A percentile compares a stretch with the other conserved stretches of the same genome.
Conservation (phyloP, 2,888 invertebrate genomes). For the Scaeva pyrastri region DNA sequence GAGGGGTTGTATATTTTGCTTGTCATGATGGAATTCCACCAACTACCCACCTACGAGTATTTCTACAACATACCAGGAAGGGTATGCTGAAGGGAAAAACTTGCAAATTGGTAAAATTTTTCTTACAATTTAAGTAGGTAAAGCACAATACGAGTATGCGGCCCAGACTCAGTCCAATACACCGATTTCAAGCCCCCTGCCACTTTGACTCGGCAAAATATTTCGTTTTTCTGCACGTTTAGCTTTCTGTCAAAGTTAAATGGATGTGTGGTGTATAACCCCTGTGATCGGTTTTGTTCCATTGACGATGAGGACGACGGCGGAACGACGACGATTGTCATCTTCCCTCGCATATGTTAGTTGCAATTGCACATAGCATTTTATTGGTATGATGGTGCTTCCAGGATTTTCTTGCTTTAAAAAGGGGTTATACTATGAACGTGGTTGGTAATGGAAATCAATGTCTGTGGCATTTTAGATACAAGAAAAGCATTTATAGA, state of each 20-base stretch:
- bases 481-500: conserved; percentile 35
- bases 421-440: conserved; percentile 20
- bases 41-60: no score
- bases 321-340: conserved; percentile 55
- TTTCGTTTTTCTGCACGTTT: conserved; percentile 74
- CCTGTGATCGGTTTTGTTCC: conserved; percentile 58
- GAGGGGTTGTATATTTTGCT: conserved; percentile 47
- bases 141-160: conserved; percentile 8
- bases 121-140: conserved; percentile 41
- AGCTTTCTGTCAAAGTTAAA: conserved; percentile 74
- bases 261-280: conserved; percentile 65
- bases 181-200: no score
- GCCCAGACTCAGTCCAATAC: neutral
- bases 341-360: conserved; percentile 45
- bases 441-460: conserved; percentile 57
- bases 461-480: conserved; percentile 61
- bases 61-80: no score
- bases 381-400: conserved; percentile 29
- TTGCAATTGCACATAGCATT: conserved; percentile 63
- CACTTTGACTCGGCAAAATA: conserved; percentile 30
- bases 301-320: neutral
- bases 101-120: conserved; percentile 66
- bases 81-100: conserved; percentile 23
- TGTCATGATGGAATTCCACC: conserved; percentile 64
- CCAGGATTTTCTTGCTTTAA: conserved; percentile 21